Base-by-base conservation (phyloP, 2,888 invertebrate species). In the Idaea aversata region DNA sequence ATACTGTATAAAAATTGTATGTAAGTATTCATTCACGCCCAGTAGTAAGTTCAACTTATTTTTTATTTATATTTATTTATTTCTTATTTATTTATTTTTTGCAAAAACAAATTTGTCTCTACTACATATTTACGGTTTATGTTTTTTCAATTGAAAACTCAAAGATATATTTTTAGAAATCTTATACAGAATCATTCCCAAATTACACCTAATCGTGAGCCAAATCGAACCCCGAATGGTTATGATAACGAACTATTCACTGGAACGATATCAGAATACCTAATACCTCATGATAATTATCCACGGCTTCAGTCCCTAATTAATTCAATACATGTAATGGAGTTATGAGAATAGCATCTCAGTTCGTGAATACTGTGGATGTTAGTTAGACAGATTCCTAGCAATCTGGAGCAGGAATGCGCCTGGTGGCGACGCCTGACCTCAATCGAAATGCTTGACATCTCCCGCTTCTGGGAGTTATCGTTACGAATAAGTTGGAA, bases 401-500 rank as follows among this genome's bases (percentile, higher is more conserved):
- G 71, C 73, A 78, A 85, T 84, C 81, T 79, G 65, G 80, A 76
- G 69, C 79, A 77, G 70, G 63, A 69, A 63, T 74, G 73, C 74
- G 76, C 74, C 73, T 76, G 74, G 71, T 66, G 67, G 68, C 71
- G 72, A 73, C 70, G 64, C 69, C 64, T 71, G 80, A 77, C 78
- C 78, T 76, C 80, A 75, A 78, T 85, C 73, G 72, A 76, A 77
- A 84, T 82, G 78, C 79, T 79, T 75, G 73, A 75, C 78, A 80
- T 83, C 76, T 70, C 75, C 67, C 66, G 72, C 72, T 76, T 77
- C 75, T 73, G 73, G 70, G 72, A 72, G 72, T 63, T 67, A 70
- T 70, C 61, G 57, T 69, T 67, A 71, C 70, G 70, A 70, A 67
- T 77, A 67, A 70, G 65, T 61, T 57, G 67, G 64, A 66, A 64